Evolutionary conservation across 2,113 vertebrate genomes (phyloP).

Genomic region (Chascanopsetta lugubris): DNA sequence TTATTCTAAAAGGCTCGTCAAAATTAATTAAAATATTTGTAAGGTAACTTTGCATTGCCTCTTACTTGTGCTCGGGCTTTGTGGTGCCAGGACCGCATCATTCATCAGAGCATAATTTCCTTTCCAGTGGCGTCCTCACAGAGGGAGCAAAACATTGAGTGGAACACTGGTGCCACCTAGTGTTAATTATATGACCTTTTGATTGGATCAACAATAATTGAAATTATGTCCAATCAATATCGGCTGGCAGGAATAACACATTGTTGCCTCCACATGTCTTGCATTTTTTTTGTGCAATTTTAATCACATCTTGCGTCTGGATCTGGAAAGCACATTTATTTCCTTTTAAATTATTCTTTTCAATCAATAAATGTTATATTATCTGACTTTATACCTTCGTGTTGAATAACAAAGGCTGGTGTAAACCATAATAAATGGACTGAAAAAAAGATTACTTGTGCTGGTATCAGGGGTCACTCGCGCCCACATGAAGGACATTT

Average conservation of each 20-base stretch:
- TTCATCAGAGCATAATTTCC: constrained; percentile 55
- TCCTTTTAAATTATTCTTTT: constrained; percentile 11
- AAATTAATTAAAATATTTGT: constrained; percentile 74
- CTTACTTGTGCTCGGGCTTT: constrained; percentile 52
- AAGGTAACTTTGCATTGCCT: constrained; percentile 62
- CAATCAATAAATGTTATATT: background rate
- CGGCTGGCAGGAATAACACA: constrained; percentile 37
- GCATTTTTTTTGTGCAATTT: constrained; percentile 33
- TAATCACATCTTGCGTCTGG: background rate
- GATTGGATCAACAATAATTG: constrained; percentile 55
- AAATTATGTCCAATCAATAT: constrained; percentile 56
- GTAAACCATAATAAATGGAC: background rate
- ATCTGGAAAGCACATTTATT: background rate
- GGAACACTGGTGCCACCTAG: constrained; percentile 84
- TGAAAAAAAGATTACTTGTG: background rate
- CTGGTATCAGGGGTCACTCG: background rate
- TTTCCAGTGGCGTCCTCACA: constrained; percentile 30
- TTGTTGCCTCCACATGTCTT: constrained; percentile 1
- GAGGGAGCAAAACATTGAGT: constrained; percentile 54
- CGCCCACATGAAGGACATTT: background rate
- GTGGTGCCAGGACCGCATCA: constrained; percentile 56
- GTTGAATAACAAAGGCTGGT: background rate
- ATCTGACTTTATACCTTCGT: background rate
- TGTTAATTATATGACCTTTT: constrained; percentile 69
- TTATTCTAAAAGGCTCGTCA: constrained; percentile 62